Evolutionary conservation across 2,888 invertebrate genomes (phyloP).

Genomic region (Thyatira batis): DNA sequence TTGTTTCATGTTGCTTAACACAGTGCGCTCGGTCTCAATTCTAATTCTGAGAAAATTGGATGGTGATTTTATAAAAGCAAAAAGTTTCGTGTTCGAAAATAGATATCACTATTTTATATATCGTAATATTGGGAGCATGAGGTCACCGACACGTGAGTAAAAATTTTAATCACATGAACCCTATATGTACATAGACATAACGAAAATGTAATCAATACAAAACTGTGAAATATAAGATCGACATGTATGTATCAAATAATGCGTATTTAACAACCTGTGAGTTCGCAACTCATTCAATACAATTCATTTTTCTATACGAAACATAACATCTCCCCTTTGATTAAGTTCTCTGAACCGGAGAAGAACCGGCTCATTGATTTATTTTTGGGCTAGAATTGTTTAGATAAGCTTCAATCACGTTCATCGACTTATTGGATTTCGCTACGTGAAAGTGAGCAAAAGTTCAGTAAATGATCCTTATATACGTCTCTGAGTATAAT

Average conservation of each 20-base stretch:
- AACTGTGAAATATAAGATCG: background rate
- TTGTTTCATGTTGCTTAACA: too few relatives aligned
- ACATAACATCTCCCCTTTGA: constrained; percentile 19
- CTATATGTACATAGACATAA: too few relatives aligned
- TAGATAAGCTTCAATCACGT: constrained; percentile 48
- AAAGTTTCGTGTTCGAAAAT: too few relatives aligned
- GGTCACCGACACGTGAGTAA: too few relatives aligned
- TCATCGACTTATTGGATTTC: constrained; percentile 54
- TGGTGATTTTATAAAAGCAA: background rate
- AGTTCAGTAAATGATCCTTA: constrained; percentile 45
- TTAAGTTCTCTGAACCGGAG: constrained; percentile 21
- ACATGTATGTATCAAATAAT: too few relatives aligned
- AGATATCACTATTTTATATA: too few relatives aligned
- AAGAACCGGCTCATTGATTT: constrained; percentile 26
- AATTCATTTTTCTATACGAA: constrained; percentile 1
- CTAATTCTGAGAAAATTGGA: background rate
- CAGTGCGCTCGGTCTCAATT: too few relatives aligned
- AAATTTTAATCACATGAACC: too few relatives aligned
- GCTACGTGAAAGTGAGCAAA: constrained; percentile 38
- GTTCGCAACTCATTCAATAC: background rate
- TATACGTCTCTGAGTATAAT: constrained; percentile 35
- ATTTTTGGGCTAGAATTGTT: constrained; percentile 39
- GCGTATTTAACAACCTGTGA: background rate
- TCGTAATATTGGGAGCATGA: too few relatives aligned
- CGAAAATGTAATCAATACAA: too few relatives aligned